Percentiles rank a stretch among this genome's conserved stretches.
Conservation (phyloP, 2,888 invertebrate species). For the Labia minor region DNA sequence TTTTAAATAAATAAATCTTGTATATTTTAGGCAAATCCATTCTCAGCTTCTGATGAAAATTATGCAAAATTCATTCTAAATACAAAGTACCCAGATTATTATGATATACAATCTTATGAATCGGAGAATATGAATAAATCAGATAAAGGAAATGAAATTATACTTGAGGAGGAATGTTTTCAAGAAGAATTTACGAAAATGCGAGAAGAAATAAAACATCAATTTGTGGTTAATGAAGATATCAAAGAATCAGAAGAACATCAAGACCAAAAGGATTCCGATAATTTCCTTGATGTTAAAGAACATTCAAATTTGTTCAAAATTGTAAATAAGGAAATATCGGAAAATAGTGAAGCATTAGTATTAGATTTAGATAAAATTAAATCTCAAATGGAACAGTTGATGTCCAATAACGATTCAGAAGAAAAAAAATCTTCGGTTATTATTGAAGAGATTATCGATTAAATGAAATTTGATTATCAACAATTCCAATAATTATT, state of each 20-base stretch:
- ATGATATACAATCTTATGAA: too few relatives aligned
- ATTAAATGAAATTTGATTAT: background rate
- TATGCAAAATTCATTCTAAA: background rate
- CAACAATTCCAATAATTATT: background rate
- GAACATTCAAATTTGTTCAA: background rate
- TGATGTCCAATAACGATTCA: too few relatives aligned
- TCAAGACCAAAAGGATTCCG: background rate
- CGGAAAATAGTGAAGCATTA: background rate
- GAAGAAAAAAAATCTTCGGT: background rate
- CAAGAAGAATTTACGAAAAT: too few relatives aligned
- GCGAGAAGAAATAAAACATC: too few relatives aligned
- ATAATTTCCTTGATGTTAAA: background rate
- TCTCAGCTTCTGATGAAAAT: background rate
- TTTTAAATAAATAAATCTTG: too few relatives aligned
- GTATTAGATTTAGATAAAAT: too few relatives aligned
- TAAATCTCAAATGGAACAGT: too few relatives aligned
- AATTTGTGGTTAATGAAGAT: too few relatives aligned
- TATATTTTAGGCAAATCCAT: background rate
- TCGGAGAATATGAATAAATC: too few relatives aligned
- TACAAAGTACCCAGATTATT: background rate
- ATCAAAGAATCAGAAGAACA: background rate
- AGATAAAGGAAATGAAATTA: too few relatives aligned
- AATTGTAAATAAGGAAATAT: background rate
- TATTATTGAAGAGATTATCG: background rate
- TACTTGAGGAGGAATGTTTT: too few relatives aligned